A percentile compares a stretch with the other conserved stretches of the same genome.
Evolutionary conservation across 2,888 invertebrate genomes (phyloP).

Genomic region (Malthinus seriepunctatus): DNA sequence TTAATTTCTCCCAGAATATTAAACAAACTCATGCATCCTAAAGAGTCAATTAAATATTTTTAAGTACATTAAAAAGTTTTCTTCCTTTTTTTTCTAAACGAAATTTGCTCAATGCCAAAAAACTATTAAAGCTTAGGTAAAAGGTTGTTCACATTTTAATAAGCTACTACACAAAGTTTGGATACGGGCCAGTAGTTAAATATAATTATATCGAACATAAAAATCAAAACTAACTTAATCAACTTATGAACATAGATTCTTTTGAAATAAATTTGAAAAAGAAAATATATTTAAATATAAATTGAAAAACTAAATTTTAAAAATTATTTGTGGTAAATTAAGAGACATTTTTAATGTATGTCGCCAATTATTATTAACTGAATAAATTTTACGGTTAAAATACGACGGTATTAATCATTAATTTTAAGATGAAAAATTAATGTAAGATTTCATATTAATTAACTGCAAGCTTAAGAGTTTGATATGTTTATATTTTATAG

Average conservation of each 20-base stretch:
- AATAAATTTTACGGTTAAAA: slow-evolving; percentile 15
- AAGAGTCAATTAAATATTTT: slow-evolving; percentile 12
- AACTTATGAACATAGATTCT: too few species aligned
- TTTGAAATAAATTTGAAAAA: too few species aligned
- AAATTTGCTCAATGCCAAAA: slow-evolving; percentile 4
- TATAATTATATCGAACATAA: slow-evolving; percentile 3
- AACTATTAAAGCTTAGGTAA: slow-evolving; percentile 5
- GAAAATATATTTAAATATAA: too few species aligned
- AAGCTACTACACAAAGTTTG: slow-evolving; percentile 4
- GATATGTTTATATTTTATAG: too few species aligned
- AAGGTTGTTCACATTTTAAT: slow-evolving; percentile 6
- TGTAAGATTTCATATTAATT: too few species aligned
- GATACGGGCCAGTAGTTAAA: slow-evolving; percentile 6
- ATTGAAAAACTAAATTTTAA: too few species aligned
- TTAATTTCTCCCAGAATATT: slow-evolving; percentile 30
- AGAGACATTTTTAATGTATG: neutral
- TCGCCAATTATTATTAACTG: slow-evolving; percentile 5
- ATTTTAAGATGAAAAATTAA: slow-evolving; percentile 2
- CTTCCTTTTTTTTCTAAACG: neutral
- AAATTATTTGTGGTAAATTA: too few species aligned
- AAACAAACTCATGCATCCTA: slow-evolving; percentile 14
- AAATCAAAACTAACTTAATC: neutral
- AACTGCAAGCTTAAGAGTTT: too few species aligned
- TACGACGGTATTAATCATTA: slow-evolving; percentile 15
- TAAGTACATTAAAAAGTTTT: neutral